A percentile compares a stretch with the other conserved stretches of the same genome.
Conservation (phyloP, 92 coral and sea anemone genomes). For the Umimayanthus chanpuru region DNA sequence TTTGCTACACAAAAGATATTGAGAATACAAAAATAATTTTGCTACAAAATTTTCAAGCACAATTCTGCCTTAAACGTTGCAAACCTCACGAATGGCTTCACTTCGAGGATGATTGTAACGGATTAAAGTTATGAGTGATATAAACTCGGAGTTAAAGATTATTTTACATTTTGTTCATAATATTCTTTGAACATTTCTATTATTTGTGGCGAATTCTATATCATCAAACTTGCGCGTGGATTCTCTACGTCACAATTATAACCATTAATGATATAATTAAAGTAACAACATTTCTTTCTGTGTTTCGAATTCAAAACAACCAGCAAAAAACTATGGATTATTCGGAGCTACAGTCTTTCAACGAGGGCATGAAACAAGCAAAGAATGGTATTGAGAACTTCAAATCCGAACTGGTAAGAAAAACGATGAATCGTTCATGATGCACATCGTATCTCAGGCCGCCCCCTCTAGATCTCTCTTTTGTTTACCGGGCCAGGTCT, state of each 20-base stretch:
- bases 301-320: not conserved
- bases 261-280: not conserved
- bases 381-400: not conserved
- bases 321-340: not conserved
- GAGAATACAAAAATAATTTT: too few relatives aligned
- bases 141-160: too few relatives aligned
- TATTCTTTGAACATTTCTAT: too few relatives aligned
- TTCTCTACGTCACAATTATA: not conserved
- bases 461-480: not conserved
- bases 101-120: too few relatives aligned
- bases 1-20: too few relatives aligned
- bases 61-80: too few relatives aligned
- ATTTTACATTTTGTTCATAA: too few relatives aligned
- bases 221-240: not conserved
- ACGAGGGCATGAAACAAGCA: not conserved
- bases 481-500: not conserved
- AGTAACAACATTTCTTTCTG: not conserved
- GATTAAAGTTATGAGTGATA: too few relatives aligned
- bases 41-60: too few relatives aligned
- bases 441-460: not conserved
- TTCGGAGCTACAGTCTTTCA: not conserved
- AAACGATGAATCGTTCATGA: not conserved
- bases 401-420: conserved; percentile 17
- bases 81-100: too few relatives aligned
- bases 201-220: not conserved